phyloP scores from a whole-genome alignment of 2,113 vertebrate species.

The Crotalus tigris region DNA sequence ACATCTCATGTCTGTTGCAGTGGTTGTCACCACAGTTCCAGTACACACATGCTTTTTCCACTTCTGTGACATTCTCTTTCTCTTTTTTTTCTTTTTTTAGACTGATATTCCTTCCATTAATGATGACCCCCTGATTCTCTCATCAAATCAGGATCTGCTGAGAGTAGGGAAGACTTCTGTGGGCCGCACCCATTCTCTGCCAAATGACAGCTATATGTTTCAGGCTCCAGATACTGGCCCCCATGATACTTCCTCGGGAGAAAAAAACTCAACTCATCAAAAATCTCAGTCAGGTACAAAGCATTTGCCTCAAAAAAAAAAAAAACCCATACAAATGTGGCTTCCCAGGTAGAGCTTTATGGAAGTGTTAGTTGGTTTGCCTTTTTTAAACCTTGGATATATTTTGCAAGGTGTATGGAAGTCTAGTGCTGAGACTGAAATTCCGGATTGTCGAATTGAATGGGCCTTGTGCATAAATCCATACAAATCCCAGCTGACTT shows the following conservation, averaged over 20 bases:
- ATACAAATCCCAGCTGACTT: not conserved
- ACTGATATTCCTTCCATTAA: slow-evolving; percentile 58
- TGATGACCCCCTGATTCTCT: not conserved
- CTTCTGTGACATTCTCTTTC: rapidly evolving
- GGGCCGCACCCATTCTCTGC: slow-evolving; percentile 91
- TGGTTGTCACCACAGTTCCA: slow-evolving; percentile 51
- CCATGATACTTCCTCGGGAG: slow-evolving; percentile 40
- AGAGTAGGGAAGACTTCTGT: slow-evolving; percentile 84
- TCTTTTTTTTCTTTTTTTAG: slow-evolving; percentile 65
- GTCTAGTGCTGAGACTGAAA: not conserved
- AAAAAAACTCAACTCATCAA: slow-evolving; percentile 61
- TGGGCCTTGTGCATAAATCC: not conserved
- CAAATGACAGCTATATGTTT: slow-evolving; percentile 98
- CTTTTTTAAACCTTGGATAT: not conserved
- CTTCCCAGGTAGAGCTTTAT: too few species aligned
- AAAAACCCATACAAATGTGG: too few species aligned
- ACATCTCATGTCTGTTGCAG: slow-evolving; percentile 48
- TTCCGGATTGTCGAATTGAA: not conserved
- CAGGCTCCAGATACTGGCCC: slow-evolving; percentile 53
- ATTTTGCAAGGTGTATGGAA: not conserved
- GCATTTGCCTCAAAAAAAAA: not conserved
- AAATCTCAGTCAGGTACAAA: slow-evolving; percentile 74
- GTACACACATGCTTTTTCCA: slow-evolving; percentile 20
- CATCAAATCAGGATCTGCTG: slow-evolving; percentile 76
- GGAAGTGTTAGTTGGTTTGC: not conserved